Evolutionary conservation across 2,888 invertebrate genomes (phyloP), one percentile per base, ranked within the genome.

Genomic region (Xestobium rufovillosum): DNA sequence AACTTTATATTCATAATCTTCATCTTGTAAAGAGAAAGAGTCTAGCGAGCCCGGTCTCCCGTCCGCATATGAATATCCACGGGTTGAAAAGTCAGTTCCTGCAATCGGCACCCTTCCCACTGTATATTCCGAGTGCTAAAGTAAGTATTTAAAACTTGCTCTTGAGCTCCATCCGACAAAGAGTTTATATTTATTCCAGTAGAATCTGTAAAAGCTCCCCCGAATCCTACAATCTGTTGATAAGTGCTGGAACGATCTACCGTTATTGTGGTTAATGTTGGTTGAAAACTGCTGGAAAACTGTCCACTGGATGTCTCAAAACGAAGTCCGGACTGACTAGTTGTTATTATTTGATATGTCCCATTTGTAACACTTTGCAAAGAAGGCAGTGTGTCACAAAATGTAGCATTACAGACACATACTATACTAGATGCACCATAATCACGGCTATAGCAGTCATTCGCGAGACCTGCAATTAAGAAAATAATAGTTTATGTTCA

Each of bases 181-280:
- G 66, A 71, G 3, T 67, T 63, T 54, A 87, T 76, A 58, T 86
- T 85, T n/a, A 85, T 75, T 1, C 80, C 78, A 3, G 72, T 66
- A 2, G 66, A 32, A 35, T 52, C 53, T 6, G 91, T 91, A 42
- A 90, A 83, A 0, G 89, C 83, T 0, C 85, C 90, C 1, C 91
- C 91, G 59, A 88, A 91, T 0, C 90, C 91, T 42, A 77, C 60
- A 13, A 91, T 80, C 13, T 55, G 68, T 61, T 91, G 91, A 50
- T 68, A 75, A 4, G 13, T n/a, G n/a, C n/a, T n/a, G n/a, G n/a
- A n/a, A n/a, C n/a, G n/a, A n/a, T n/a, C n/a, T n/a, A n/a, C n/a
- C n/a, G n/a, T n/a, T n/a, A n/a, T n/a, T n/a, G n/a, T n/a, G n/a
- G n/a, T n/a, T n/a, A n/a, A n/a, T n/a, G n/a, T n/a, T n/a, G n/a